Evolutionary conservation across 2,888 invertebrate species (phyloP), one percentile per base, ranked within the genome.

Genomic region (Drosophila paracracens): DNA sequence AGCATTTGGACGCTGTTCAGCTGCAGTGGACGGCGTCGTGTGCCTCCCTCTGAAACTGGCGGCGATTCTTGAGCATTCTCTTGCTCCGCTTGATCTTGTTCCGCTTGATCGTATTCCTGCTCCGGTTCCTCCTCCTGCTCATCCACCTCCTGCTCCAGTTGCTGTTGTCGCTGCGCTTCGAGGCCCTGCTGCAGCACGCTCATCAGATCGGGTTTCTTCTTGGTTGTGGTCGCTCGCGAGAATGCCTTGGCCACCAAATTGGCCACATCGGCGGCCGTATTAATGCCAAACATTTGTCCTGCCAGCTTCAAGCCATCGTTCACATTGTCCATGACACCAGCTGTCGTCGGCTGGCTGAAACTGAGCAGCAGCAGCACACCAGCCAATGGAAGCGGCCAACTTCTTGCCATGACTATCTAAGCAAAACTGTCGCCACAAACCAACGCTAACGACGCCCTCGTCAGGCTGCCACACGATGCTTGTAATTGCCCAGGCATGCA

Each of bases 201-300:
- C 81, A 92, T 70, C 2, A 91, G 43, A 48, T 90, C 80, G 0
- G 92, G 82, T 8, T 77, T 66, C 51, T 80, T 70, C 33, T 81
- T 82, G n/a, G 72, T 70, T 8, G 61, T 64, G 2, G 75, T 64
- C 13, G 79, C 74, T 8, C 84, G 79, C 0, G 92, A 85, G 73
- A 95, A 94, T 29, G 95, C 94, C 73, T 94, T 94, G 13, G 94
- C 94, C 13, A 95, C 95, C 72, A 95, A 91, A 90, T 94, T 94
- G 2, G 95, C 95, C 58, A 96, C 95, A 82, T 94, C 94, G 36
- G 93, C 94, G 0, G 95, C 95, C 0, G 93, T 93, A 50, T 93
- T 93, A n/a, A 93, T 92, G 64, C 93, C 93, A 78, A 93, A 90
- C 91, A 93, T 92, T 87, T 93, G 92, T 0, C 93, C 93, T 4